Percentiles rank a stretch among this genome's conserved stretches.
phyloP scores from a whole-genome alignment of 1,140 invertebrate genomes.

The Drosophila littoralis region DNA sequence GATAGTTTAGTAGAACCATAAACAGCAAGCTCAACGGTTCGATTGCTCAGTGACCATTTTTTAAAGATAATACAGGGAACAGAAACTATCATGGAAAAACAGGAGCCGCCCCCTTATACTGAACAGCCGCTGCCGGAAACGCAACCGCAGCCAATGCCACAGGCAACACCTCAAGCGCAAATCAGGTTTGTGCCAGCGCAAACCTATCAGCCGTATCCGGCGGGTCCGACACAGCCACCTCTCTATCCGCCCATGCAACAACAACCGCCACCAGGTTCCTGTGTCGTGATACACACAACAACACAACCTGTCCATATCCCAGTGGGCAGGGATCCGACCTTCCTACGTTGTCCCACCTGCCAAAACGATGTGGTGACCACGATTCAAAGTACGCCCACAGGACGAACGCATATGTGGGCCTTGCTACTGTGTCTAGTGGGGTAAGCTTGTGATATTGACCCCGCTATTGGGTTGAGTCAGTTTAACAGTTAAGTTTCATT shows the following conservation, averaged over 20 bases:
- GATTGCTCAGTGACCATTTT: neutral
- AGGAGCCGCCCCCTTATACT: slow-evolving; percentile 76
- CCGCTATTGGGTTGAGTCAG: neutral
- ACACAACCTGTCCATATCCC: slow-evolving; percentile 15
- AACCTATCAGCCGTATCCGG: slow-evolving; percentile 40
- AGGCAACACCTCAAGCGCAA: slow-evolving; percentile 1
- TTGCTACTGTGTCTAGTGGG: slow-evolving; percentile 86
- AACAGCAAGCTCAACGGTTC: slow-evolving; percentile 10
- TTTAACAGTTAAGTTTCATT: neutral
- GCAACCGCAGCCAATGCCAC: slow-evolving; percentile 3
- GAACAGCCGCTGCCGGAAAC: slow-evolving; percentile 53
- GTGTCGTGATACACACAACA: slow-evolving; percentile 84
- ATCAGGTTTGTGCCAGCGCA: slow-evolving; percentile 35
- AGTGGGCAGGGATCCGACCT: slow-evolving; percentile 84
- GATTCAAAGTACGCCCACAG: slow-evolving; percentile 85
- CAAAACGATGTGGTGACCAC: slow-evolving; percentile 85
- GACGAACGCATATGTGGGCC: slow-evolving; percentile 87
- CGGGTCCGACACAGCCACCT: slow-evolving; percentile 55
- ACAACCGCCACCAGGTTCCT: slow-evolving; percentile 18
- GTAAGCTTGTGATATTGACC: slow-evolving; percentile 72
- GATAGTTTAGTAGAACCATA: slow-evolving; percentile 11
- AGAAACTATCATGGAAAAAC: slow-evolving; percentile 35
- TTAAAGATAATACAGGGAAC: neutral
- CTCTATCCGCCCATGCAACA: slow-evolving; percentile 58
- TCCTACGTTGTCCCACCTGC: slow-evolving; percentile 86